Evolutionary conservation across 2,113 vertebrate genomes (phyloP).

Genomic region (Clupea harengus): DNA sequence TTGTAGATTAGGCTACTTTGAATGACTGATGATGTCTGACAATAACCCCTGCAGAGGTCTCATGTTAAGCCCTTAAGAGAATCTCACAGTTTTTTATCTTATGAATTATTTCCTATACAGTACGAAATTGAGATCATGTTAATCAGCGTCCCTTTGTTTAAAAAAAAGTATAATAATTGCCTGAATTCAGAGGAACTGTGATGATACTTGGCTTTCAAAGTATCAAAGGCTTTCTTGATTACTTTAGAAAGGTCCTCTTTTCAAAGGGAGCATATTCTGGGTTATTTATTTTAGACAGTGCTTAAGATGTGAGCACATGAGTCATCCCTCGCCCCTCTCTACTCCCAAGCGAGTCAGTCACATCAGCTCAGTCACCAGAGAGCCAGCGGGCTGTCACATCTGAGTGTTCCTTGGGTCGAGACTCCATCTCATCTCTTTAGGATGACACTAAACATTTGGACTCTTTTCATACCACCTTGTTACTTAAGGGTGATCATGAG

Average conservation of each 20-base stretch:
- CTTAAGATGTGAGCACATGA: not conserved
- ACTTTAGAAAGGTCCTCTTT: not conserved
- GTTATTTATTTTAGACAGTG: not conserved
- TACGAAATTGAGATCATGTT: not conserved
- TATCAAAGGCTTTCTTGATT: not conserved
- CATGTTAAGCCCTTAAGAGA: not conserved
- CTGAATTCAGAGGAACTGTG: not conserved
- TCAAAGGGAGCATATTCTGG: not conserved
- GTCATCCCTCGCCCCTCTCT: not conserved
- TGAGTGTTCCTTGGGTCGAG: too few species aligned
- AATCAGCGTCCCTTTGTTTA: too few species aligned
- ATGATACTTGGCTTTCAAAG: not conserved
- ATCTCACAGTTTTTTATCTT: not conserved
- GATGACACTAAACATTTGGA: too few species aligned
- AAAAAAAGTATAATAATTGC: too few species aligned
- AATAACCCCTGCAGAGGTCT: too few species aligned
- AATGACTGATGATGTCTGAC: too few species aligned
- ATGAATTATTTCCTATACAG: not conserved
- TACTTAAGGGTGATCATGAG: too few species aligned
- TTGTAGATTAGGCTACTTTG: not conserved
- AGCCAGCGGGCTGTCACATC: not conserved
- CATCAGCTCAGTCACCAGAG: not conserved
- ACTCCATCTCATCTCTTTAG: too few species aligned
- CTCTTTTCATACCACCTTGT: too few species aligned
- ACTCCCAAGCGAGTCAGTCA: not conserved